Conservation (phyloP, 2,888 invertebrate genomes). For the Dasysyrphus tricinctus region DNA sequence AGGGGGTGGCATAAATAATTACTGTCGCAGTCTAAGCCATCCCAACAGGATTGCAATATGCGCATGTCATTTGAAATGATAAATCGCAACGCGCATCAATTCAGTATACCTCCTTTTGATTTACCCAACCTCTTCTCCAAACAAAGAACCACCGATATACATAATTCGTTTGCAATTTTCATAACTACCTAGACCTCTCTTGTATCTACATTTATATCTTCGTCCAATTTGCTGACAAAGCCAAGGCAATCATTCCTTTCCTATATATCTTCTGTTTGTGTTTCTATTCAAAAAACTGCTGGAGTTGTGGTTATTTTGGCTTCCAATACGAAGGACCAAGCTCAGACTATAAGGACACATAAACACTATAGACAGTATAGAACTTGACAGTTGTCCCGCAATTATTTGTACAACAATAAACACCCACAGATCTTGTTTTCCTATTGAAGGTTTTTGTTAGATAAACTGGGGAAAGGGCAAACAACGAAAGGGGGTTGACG, state of each 20-base stretch:
- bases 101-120: constrained; percentile 50
- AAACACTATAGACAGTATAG: constrained; percentile 11
- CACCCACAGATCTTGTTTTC: constrained; percentile 69
- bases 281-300: neutral
- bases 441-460: constrained; percentile 43
- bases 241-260: constrained; percentile 62
- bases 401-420: constrained; percentile 75
- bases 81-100: constrained; percentile 65
- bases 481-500: neutral
- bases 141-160: neutral
- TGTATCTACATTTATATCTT: constrained; percentile 15
- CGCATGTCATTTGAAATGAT: constrained; percentile 60
- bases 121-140: neutral
- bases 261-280: constrained; percentile 21
- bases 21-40: neutral
- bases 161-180: constrained; percentile 14
- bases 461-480: neutral
- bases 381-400: constrained; percentile 72
- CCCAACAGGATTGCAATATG: constrained; percentile 30
- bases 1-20: neutral
- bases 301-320: constrained; percentile 33
- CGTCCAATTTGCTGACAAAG: constrained; percentile 53
- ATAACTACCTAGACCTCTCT: constrained; percentile 11
- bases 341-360: constrained; percentile 9
- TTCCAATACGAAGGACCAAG: constrained; percentile 10